Percentiles rank a stretch among this genome's conserved stretches.
These are phyloP conservation scores for Tupaia tana DNA, from an alignment of 2,113 vertebrate species.

Conservation along the genomic window DNA sequence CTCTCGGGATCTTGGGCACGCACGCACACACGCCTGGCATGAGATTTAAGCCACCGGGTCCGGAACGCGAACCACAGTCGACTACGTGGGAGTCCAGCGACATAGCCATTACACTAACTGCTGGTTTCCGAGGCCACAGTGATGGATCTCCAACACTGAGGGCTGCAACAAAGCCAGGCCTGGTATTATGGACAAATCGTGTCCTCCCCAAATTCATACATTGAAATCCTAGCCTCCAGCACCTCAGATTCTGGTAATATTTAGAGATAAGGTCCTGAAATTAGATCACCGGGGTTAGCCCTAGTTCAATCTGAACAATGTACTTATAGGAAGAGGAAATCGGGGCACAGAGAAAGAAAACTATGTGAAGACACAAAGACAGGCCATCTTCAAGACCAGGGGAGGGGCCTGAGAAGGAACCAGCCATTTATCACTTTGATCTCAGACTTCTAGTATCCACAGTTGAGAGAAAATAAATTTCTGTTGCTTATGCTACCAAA, in stretches of 20 bases:
- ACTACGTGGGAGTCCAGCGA: too few relatives aligned
- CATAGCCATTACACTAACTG: too few relatives aligned
- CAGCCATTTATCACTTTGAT: too few relatives aligned
- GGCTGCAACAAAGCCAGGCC: background rate
- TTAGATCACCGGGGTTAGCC: background rate
- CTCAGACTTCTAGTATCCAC: background rate
- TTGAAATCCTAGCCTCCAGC: background rate
- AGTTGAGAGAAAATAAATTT: background rate
- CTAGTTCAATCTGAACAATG: background rate
- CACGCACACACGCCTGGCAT: too few relatives aligned
- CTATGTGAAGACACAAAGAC: background rate
- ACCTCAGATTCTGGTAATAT: background rate
- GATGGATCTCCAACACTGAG: background rate
- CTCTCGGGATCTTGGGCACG: too few relatives aligned
- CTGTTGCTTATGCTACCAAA: background rate
- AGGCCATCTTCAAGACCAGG: background rate
- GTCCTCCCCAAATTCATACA: background rate
- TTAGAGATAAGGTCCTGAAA: conserved; percentile 7
- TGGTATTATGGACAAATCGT: background rate
- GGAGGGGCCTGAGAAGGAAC: background rate
- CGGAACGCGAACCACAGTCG: too few relatives aligned
- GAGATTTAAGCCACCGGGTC: too few relatives aligned
- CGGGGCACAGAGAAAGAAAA: background rate
- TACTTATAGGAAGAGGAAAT: background rate
- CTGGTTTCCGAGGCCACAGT: too few relatives aligned